A percentile compares a stretch with the other conserved stretches of the same genome.
Conservation (phyloP, 1,140 invertebrate species). For the Aradophagus sp. region DNA sequence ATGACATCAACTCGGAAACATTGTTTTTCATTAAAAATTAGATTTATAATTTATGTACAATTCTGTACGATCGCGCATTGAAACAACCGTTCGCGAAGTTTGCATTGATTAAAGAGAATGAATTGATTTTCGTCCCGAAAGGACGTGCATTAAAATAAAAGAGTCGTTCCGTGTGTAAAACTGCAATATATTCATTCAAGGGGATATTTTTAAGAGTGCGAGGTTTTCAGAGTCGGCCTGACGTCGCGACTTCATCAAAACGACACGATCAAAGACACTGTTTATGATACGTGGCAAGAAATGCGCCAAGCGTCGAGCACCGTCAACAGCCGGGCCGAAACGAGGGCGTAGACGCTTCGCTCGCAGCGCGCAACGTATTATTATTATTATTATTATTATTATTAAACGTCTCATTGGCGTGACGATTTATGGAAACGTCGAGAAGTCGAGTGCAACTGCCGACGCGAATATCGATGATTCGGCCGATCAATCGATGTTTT, state of each 20-base stretch:
- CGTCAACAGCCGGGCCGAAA: conserved; percentile 20
- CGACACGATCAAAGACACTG: conserved; percentile 33
- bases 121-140: neutral
- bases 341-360: conserved; percentile 27
- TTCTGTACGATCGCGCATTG: too few species aligned
- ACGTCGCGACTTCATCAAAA: conserved; percentile 37
- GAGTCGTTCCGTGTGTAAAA: too few species aligned
- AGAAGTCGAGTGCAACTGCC: conserved; percentile 48
- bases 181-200: too few species aligned
- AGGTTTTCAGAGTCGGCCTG: neutral
- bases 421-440: conserved; percentile 51
- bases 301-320: conserved; percentile 27
- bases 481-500: too few species aligned
- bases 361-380: conserved; percentile 41
- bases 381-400: too few species aligned
- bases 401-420: conserved; percentile 55
- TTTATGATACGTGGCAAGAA: conserved; percentile 38
- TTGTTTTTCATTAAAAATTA: too few species aligned
- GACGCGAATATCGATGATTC: conserved; percentile 46
- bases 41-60: too few species aligned
- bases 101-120: neutral
- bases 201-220: too few species aligned
- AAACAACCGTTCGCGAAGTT: too few species aligned
- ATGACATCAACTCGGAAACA: too few species aligned
- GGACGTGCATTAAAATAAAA: too few species aligned